Evolutionary conservation across 2,888 invertebrate species (phyloP), one percentile per base, ranked within the genome.

Genomic region (Phalangium opilio): DNA sequence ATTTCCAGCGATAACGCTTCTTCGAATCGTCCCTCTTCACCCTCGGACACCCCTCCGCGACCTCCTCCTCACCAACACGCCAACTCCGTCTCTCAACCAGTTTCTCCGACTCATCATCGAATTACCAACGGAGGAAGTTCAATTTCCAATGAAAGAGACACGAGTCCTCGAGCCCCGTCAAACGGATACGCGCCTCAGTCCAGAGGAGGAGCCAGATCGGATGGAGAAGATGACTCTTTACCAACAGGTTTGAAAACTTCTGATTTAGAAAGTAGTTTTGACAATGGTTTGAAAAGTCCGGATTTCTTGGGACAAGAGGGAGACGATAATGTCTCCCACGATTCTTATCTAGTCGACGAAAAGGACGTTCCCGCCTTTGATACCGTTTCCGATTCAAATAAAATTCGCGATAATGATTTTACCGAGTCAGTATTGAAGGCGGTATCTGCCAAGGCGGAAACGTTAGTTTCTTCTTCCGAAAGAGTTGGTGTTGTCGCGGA

Each of bases 211-310:
- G 38, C 38, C 38, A 34, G 50, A 44, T 36, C 48, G 48, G 49
- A 52, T 41, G 27, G 27, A 27, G 27, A 27, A 27, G 27, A 27
- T 27, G 27, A 27, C 27, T 4, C 27, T 27, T 49, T 50, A 48
- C 49, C 54, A 44, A 48, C 52, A 54, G 54, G 54, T 54, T 52
- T 52, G 54, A 42, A 39, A 43, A 50, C 47, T 48, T 48, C 54
- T 42, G 47, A 49, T 47, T 50, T 45, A 40, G 48, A 45, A 45
- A 35, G 47, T 45, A 48, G 27, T 27, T 27, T 46, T 35, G 48
- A 45, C 32, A 41, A 47, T 32, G 52, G 48, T n/a, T 47, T 53
- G 18, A 43, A 51, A 39, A 54, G 52, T 51, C 52, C 54, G 36
- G 54, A 54, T 43, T 41, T 50, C 44, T 47, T 54, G 32, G 50